These are phyloP conservation scores for Notolabrus celidotus DNA, from an alignment of 2,797 vertebrate genomes.

Conservation along the genomic window DNA sequence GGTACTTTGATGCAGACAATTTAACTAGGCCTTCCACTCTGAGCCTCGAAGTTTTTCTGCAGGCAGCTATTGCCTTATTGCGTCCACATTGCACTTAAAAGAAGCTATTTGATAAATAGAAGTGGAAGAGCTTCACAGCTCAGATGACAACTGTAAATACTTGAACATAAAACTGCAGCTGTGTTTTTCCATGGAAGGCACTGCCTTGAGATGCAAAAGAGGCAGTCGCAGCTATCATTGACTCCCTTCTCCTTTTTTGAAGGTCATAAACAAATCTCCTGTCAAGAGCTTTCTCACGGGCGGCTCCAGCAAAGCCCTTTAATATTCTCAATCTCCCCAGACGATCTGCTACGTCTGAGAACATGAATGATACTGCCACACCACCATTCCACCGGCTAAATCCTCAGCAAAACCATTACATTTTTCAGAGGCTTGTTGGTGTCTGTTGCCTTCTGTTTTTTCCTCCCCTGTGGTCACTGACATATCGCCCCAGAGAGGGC, in stretches of 20 bases:
- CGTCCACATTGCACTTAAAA: conserved; percentile 30
- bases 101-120: conserved; percentile 41
- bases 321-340: conserved; percentile 78
- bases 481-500: conserved; percentile 67
- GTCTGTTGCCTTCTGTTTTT: conserved; percentile 64
- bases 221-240: conserved; percentile 59
- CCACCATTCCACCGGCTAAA: conserved; percentile 66
- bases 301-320: conserved; percentile 69
- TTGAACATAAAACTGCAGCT: conserved; percentile 33
- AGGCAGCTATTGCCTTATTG: conserved; percentile 30
- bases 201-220: conserved; percentile 69
- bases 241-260: conserved; percentile 67
- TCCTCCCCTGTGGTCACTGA: conserved; percentile 64
- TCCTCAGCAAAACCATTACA: conserved; percentile 71
- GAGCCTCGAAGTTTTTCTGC: conserved; percentile 12
- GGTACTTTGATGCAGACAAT: conserved; percentile 53
- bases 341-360: conserved; percentile 66
- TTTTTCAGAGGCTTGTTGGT: conserved; percentile 69
- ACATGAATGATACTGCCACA: conserved; percentile 63
- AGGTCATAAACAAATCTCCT: conserved; percentile 82
- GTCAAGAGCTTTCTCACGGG: conserved; percentile 65
- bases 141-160: conserved; percentile 51
- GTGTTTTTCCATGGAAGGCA: conserved; percentile 6
- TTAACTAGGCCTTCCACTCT: conserved; percentile 36
- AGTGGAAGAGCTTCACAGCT: conserved; percentile 11